Conservation (phyloP, 2,797 vertebrate species). For the Champsocephalus esox region DNA sequence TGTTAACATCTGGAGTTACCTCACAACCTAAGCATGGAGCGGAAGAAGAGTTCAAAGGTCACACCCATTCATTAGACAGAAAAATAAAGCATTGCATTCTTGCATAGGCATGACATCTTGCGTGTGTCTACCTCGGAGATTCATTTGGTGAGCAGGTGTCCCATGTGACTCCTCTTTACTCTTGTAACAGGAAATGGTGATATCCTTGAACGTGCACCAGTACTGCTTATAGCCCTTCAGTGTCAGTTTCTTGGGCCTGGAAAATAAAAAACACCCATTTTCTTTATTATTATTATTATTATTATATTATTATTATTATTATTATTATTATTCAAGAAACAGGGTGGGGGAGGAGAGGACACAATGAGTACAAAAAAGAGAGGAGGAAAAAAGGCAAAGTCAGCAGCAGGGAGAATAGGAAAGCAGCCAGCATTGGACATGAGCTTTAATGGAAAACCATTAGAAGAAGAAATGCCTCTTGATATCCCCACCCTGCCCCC, state of each 20-base stretch:
- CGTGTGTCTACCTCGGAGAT: conserved; percentile 89
- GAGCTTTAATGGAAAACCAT: conserved; percentile 54
- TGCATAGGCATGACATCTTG: conserved; percentile 13
- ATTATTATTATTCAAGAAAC: conserved; percentile 25
- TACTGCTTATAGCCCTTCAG: conserved; percentile 98
- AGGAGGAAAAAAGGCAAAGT: conserved; percentile 41
- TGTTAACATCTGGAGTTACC: conserved; percentile 99
- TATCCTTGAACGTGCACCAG: conserved; percentile 99
- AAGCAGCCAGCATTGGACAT: conserved; percentile 47
- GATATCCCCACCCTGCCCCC: conserved; percentile 34
- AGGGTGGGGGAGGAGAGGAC: conserved; percentile 14
- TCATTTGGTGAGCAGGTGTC: conserved; percentile 96
- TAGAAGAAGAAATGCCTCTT: conserved; percentile 63
- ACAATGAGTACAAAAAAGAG: conserved; percentile 15
- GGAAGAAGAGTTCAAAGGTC: conserved; percentile 54
- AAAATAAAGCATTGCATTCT: conserved; percentile 24
- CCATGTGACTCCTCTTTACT: conserved; percentile 96
- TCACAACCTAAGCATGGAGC: conserved; percentile 90
- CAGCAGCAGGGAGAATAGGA: conserved; percentile 59
- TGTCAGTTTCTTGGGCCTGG: conserved; percentile 98
- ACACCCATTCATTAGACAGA: conserved; percentile 28
- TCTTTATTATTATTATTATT: conserved; percentile 17
- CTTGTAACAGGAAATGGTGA: conserved; percentile 98
- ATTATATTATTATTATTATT: conserved; percentile 12
- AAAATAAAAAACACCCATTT: conserved; percentile 35